Evolutionary conservation across 1,140 invertebrate species (phyloP).

Genomic region (Alviniconcha marisindica): DNA sequence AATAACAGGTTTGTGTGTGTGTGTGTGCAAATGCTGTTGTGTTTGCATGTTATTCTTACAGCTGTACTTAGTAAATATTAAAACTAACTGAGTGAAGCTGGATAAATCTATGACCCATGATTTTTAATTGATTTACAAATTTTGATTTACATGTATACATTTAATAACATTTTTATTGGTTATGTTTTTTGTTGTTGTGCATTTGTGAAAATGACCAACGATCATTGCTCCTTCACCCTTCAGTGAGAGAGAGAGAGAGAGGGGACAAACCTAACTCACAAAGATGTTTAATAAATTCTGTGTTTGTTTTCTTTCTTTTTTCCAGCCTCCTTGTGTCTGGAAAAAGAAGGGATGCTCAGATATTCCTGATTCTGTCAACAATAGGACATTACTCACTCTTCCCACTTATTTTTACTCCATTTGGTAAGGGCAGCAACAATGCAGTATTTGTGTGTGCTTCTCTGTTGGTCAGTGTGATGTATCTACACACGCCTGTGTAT

Average conservation of each 20-base stretch:
- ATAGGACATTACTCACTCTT: conserved; percentile 91
- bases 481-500: neutral
- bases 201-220: too few relatives aligned
- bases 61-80: too few relatives aligned
- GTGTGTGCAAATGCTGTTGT: neutral
- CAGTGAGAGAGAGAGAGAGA: too few relatives aligned
- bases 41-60: neutral
- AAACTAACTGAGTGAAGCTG: too few relatives aligned
- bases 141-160: too few relatives aligned
- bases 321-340: conserved; percentile 85
- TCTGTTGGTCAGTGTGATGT: neutral
- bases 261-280: too few relatives aligned
- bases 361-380: conserved; percentile 85
- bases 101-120: too few relatives aligned
- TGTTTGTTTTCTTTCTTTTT: neutral
- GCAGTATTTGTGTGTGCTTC: conserved; percentile 11
- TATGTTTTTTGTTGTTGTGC: too few relatives aligned
- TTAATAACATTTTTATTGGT: too few relatives aligned
- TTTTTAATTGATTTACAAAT: too few relatives aligned
- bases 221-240: too few relatives aligned
- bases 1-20: conserved; percentile 31
- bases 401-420: conserved; percentile 88
- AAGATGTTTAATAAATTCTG: neutral
- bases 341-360: conserved; percentile 83
- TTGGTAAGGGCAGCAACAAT: conserved; percentile 71